Percentiles rank a stretch among this genome's conserved stretches.
phyloP scores from a whole-genome alignment of 2,113 vertebrate species.

The Montifringilla adamsi region DNA sequence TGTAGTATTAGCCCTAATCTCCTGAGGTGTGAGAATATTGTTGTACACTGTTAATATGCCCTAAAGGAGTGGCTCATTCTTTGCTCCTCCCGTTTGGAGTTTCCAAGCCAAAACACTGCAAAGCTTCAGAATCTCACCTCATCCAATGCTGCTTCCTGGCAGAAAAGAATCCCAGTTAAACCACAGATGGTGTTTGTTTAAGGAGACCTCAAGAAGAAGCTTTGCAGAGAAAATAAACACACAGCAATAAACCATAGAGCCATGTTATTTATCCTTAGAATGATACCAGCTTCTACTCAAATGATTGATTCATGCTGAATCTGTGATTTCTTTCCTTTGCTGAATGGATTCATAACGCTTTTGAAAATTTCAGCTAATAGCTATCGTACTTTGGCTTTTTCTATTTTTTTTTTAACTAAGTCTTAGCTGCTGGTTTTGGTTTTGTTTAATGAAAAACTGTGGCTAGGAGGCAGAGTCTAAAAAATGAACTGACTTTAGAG shows the following conservation, averaged over 20 bases:
- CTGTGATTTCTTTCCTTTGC: background rate
- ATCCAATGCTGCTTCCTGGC: background rate
- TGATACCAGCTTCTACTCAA: background rate
- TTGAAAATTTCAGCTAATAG: background rate
- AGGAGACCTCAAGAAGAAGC: background rate
- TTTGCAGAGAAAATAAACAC: slow-evolving; percentile 17
- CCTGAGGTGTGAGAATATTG: background rate
- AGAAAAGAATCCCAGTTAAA: background rate
- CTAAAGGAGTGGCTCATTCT: background rate
- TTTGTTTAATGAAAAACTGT: background rate
- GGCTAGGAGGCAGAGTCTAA: background rate
- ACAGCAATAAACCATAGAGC: background rate
- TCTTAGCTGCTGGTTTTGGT: background rate
- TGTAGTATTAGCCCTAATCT: background rate
- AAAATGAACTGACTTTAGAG: background rate
- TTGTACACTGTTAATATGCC: background rate
- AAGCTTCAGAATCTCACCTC: background rate
- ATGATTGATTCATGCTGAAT: background rate
- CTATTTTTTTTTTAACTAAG: background rate
- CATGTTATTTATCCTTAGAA: background rate
- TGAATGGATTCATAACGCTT: background rate
- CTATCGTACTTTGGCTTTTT: too few relatives aligned
- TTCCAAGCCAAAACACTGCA: background rate
- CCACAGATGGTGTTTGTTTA: background rate
- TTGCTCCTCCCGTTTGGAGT: background rate